Conservation (phyloP, 1,140 invertebrate genomes). For the Scaptomyza hsui region DNA sequence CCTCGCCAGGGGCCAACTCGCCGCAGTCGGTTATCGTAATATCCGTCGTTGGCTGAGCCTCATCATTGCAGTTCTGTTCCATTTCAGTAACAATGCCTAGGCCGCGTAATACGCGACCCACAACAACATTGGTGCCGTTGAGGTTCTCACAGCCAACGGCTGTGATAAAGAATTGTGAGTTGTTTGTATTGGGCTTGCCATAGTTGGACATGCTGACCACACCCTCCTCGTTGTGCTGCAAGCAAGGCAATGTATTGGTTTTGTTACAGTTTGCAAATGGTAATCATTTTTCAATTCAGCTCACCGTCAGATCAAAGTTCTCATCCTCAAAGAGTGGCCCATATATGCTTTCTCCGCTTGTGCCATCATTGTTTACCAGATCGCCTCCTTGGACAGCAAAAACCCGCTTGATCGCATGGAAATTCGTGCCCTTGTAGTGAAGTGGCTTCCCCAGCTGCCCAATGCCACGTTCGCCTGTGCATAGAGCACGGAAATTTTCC, state of each 20-base stretch:
- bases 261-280: neutral
- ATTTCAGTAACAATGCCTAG: constrained; percentile 88
- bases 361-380: constrained; percentile 90
- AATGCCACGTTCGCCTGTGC: constrained; percentile 93
- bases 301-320: constrained; percentile 90
- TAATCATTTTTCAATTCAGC: neutral
- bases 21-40: constrained; percentile 90
- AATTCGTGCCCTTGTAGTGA: constrained; percentile 90
- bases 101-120: constrained; percentile 92
- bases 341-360: constrained; percentile 97
- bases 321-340: constrained; percentile 95
- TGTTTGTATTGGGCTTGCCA: constrained; percentile 93
- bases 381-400: constrained; percentile 95
- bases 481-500: constrained; percentile 95
- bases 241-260: neutral
- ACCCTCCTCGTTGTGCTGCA: constrained; percentile 86
- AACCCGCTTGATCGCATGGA: constrained; percentile 89
- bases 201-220: constrained; percentile 96
- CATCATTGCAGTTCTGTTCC: constrained; percentile 85
- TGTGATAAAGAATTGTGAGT: constrained; percentile 98
- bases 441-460: constrained; percentile 88
- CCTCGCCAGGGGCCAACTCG: constrained; percentile 86
- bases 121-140: constrained; percentile 95
- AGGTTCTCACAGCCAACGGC: constrained; percentile 92
- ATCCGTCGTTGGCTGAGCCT: constrained; percentile 86